These are phyloP conservation scores for Columba janthina DNA, from an alignment of 2,113 vertebrate species.

Conservation along the genomic window DNA sequence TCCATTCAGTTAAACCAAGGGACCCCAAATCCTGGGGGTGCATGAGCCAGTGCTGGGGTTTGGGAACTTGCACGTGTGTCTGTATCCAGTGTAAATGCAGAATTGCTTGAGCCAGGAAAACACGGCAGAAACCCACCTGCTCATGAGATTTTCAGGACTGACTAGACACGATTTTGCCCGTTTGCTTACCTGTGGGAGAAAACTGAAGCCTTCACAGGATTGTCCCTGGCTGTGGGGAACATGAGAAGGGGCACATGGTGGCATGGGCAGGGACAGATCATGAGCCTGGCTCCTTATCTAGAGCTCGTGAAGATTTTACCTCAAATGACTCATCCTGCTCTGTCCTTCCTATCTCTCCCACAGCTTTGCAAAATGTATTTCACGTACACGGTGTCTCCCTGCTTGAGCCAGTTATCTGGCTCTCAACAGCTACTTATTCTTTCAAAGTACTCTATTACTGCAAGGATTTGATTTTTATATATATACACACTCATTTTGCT, in stretches of 20 bases:
- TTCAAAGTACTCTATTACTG: slow-evolving; percentile 26
- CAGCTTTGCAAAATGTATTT: neutral
- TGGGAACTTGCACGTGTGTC: rapidly evolving
- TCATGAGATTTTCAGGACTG: neutral
- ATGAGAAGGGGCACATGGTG: neutral
- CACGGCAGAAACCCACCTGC: neutral
- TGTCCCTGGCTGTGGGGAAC: neutral
- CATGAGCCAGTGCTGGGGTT: neutral
- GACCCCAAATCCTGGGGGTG: neutral
- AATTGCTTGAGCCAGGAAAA: neutral
- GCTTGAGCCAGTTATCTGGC: slow-evolving; percentile 30
- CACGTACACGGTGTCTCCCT: neutral
- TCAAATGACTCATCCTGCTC: slow-evolving; percentile 11
- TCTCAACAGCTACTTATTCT: slow-evolving; percentile 36
- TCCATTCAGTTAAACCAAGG: neutral
- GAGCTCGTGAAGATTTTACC: neutral
- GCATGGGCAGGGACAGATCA: neutral
- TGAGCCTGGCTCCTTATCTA: neutral
- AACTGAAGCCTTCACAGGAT: neutral
- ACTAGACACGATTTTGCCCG: neutral
- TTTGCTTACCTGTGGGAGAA: neutral
- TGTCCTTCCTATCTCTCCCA: neutral
- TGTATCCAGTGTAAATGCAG: neutral
- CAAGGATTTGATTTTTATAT: slow-evolving; percentile 42
- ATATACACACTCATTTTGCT: neutral